Evolutionary conservation across 2,113 vertebrate species (phyloP), one percentile per base, ranked within the genome.

Genomic region (Megaceryle torquata): DNA sequence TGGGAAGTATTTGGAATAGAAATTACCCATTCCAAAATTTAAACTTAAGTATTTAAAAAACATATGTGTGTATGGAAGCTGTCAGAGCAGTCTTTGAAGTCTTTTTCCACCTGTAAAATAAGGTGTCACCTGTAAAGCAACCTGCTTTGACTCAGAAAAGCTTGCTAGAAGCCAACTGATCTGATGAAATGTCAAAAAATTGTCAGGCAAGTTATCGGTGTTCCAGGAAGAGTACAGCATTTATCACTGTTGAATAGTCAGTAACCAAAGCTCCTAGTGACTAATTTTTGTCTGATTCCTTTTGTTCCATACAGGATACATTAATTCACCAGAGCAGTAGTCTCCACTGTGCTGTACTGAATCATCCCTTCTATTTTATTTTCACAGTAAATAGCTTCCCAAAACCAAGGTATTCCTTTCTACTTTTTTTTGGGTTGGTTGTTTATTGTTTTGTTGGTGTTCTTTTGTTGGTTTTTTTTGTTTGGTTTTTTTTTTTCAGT

Each of bases 41-140:
- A 60, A 53, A 69, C 53, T 54, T 35, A 12, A 18, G 15, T 95
- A 25, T 68, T 83, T 80, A 35, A 72, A 59, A 43, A 50, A 10
- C 0, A 0, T 26, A 7, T 17, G 7, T 48, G 21, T 33, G 11
- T 16, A n/a, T 77, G 60, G 29, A 89, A 65, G 22, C 3, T 61
- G 44, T 39, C 35, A 65, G 64, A 60, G 16, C 64, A 70, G 12
- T 33, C 50, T 59, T 46, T 31, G 25, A 24, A 85, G 41, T 33
- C 13, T 53, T 85, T 39, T 35, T 65, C 25, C 20, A 48, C 68
- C n/a, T 61, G 24, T 20, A 59, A 76, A 76, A 67, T 80, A 63
- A 43, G 5, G 6, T 59, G 13, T 12, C 53, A 76, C 11, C 10
- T 8, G 48, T 26, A 24, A 82, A 71, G 83, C 24, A 68, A 50